Conservation (phyloP, 2,888 invertebrate genomes). For the Hirudinaria manillensis region DNA sequence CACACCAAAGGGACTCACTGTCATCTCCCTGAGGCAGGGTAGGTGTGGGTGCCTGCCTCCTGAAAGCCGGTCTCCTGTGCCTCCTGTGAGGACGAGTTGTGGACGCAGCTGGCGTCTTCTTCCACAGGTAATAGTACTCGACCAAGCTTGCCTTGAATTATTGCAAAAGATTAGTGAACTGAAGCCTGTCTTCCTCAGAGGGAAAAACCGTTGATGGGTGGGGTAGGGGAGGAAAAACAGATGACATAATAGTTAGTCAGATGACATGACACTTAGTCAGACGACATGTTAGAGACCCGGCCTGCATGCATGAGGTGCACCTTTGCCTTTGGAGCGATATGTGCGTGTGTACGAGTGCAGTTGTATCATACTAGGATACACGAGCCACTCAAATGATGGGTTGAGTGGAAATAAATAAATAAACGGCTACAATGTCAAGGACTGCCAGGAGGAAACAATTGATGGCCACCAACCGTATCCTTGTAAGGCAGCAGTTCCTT, state of each 20-base stretch:
- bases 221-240: background rate
- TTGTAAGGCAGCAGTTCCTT: conserved; percentile 93
- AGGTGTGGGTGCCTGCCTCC: conserved; percentile 38
- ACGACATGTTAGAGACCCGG: background rate
- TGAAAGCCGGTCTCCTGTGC: conserved; percentile 42
- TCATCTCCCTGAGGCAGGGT: conserved; percentile 54
- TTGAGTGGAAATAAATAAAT: background rate
- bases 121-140: conserved; percentile 98
- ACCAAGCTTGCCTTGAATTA: conserved; percentile 76
- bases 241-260: background rate
- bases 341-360: background rate
- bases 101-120: conserved; percentile 95
- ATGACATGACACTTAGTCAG: background rate
- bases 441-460: too few species aligned
- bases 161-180: background rate
- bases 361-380: too few species aligned
- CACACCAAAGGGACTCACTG: conserved; percentile 41
- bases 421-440: too few species aligned
- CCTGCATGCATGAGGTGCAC: too few species aligned
- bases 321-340: background rate
- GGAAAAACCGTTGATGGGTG: background rate
- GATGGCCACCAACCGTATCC: conserved; percentile 68
- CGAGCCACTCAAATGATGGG: background rate
- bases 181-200: background rate
- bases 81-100: conserved; percentile 84